Percentiles rank a stretch among this genome's conserved stretches.
Evolutionary conservation across 2,888 invertebrate species (phyloP).

Genomic region (Palloptera scutellata): DNA sequence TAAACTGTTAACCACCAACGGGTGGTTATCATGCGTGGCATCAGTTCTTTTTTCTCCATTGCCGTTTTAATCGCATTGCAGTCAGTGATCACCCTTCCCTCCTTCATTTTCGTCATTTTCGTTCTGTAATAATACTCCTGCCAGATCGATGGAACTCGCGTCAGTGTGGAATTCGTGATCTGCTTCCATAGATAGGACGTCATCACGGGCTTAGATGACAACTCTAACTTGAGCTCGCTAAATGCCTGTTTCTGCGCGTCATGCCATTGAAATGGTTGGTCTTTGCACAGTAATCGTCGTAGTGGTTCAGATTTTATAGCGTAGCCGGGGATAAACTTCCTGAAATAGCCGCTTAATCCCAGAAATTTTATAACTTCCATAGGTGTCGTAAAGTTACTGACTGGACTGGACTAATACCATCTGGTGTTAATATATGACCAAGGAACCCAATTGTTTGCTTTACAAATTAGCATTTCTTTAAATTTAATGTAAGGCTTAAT

Average conservation of each 20-base stretch:
- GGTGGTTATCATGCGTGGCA: conserved; percentile 31
- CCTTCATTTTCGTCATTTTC: conserved; percentile 17
- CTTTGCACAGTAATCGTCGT: conserved; percentile 22
- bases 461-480: conserved; percentile 31
- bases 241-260: conserved; percentile 27
- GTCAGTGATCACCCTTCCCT: conserved; percentile 29
- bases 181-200: conserved; percentile 26
- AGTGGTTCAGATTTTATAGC: conserved; percentile 31
- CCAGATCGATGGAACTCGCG: conserved; percentile 31
- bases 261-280: conserved; percentile 21
- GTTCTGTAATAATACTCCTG: conserved; percentile 30
- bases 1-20: conserved; percentile 36
- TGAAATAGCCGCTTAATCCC: conserved; percentile 34
- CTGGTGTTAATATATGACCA: conserved; percentile 20
- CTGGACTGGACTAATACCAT: conserved; percentile 31
- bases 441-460: conserved; percentile 29
- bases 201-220: conserved; percentile 20
- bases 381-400: conserved; percentile 10
- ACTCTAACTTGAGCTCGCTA: conserved; percentile 16
- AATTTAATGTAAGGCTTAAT: conserved; percentile 28
- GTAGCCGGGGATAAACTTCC: conserved; percentile 32
- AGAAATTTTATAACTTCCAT: conserved; percentile 32
- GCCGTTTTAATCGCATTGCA: conserved; percentile 34
- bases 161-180: conserved; percentile 34
- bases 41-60: conserved; percentile 32